Evolutionary conservation across 2,888 invertebrate genomes (phyloP).

Genomic region (Meliscaeva auricollis): DNA sequence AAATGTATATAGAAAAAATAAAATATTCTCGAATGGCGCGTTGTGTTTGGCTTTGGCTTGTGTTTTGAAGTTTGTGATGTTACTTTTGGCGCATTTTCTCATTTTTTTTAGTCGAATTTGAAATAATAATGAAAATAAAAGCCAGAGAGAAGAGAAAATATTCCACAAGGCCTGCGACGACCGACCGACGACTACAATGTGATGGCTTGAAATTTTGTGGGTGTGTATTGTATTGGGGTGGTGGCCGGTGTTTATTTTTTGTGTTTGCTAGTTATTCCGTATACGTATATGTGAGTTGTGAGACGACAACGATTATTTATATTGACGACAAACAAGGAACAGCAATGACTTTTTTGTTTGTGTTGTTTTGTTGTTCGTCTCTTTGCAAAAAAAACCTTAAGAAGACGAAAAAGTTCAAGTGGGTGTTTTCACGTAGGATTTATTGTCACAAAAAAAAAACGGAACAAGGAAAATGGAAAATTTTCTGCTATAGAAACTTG

Average conservation of each 20-base stretch:
- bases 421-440: conserved; percentile 51
- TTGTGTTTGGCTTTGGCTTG: conserved; percentile 12
- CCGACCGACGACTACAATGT: background rate
- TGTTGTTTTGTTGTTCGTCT: background rate
- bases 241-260: conserved; percentile 62
- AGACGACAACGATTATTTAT: conserved; percentile 15
- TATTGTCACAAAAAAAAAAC: background rate
- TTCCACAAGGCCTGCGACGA: conserved; percentile 67
- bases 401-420: conserved; percentile 40
- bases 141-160: conserved; percentile 52
- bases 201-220: conserved; percentile 60
- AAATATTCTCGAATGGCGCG: conserved; percentile 45
- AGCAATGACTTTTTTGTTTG: conserved; percentile 14
- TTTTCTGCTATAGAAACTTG: conserved; percentile 47
- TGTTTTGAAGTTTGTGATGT: conserved; percentile 40
- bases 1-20: background rate
- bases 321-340: conserved; percentile 35
- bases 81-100: conserved; percentile 75
- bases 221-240: conserved; percentile 73
- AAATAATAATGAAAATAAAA: conserved; percentile 55
- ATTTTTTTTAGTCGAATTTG: conserved; percentile 1
- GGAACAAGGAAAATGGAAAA: conserved; percentile 55
- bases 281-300: conserved; percentile 35
- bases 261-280: background rate
- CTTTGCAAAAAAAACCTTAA: conserved; percentile 34